These are phyloP conservation scores for Myotis yumanensis DNA, from an alignment of 2,113 vertebrate genomes.

Conservation along the genomic window DNA sequence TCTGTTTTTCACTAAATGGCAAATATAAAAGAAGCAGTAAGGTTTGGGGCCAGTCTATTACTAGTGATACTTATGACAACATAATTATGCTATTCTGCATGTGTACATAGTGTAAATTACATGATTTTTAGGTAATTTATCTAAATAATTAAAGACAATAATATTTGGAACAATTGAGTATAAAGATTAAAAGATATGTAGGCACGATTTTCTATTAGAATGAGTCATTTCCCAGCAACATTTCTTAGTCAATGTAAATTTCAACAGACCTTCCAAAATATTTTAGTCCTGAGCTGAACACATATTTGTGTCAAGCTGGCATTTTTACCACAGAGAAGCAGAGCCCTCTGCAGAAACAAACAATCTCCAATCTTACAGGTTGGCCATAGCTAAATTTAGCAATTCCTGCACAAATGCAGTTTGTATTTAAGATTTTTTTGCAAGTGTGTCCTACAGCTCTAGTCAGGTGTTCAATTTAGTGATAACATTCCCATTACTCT, in stretches of 20 bases:
- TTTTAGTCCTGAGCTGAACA: neutral
- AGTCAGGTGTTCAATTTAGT: neutral
- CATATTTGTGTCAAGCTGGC: neutral
- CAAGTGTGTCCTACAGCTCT: neutral
- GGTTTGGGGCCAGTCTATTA: neutral
- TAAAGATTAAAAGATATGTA: neutral
- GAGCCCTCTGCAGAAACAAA: neutral
- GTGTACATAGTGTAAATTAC: neutral
- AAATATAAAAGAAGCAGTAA: neutral
- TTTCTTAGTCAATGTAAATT: conserved; percentile 18
- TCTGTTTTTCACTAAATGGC: neutral
- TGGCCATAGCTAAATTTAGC: neutral
- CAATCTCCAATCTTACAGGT: neutral
- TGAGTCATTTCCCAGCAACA: neutral
- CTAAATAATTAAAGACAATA: neutral
- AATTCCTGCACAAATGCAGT: neutral
- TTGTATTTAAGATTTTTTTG: neutral
- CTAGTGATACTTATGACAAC: neutral
- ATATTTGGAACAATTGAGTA: neutral
- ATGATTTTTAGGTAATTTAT: neutral
- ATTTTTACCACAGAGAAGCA: neutral
- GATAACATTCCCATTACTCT: neutral
- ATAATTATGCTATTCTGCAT: neutral
- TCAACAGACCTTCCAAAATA: neutral
- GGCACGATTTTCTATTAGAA: neutral